Evolutionary conservation across 2,888 invertebrate species (phyloP), one percentile per base, ranked within the genome.

Genomic region (Dolichopus griseipennis): DNA sequence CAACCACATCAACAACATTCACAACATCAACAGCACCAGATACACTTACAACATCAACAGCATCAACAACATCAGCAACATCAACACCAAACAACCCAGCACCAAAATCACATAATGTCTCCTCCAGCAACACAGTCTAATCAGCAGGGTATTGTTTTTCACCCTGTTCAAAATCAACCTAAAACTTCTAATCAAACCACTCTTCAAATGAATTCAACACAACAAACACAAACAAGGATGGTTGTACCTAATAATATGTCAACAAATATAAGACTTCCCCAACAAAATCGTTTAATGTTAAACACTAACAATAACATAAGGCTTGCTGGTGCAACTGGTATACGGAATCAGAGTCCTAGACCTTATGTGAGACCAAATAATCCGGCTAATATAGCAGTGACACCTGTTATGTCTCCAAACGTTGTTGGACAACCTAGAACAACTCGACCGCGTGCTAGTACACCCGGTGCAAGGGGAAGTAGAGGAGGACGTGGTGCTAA

Each of bases 181-280:
- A 64, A 64, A 27, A 15, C 52, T 20, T 68, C 73, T 1, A 71
- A 65, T 27, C 71, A 73, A 18, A 69, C 78, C 65, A 76, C 76
- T 7, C 70, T 73, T 5, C 78, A 76, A 66, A 61, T 71, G 2
- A 74, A 6, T 18, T 52, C 76, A 10, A 71, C 75, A 8, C 78
- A 77, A 69, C 71, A 78, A 22, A 78, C 78, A 2, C 79, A 77
- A 66, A 73, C 76, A 1, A 72, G 77, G 3, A 75, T 77, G 18
- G 69, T 71, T 27, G 68, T 72, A 3, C 71, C 52, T 52, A 18
- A 18, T 67, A 69, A 52, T 43, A 15, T 67, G 64, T 64, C 72
- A 72, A 15, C 72, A 69, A 66, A 72, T 71, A 20, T 66, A 70
- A 34, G 71, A 67, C 52, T 67, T 67, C 43, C 71, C 70, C 64